Evolutionary conservation across 2,888 invertebrate species (phyloP).

Genomic region (Tenthredo livida): DNA sequence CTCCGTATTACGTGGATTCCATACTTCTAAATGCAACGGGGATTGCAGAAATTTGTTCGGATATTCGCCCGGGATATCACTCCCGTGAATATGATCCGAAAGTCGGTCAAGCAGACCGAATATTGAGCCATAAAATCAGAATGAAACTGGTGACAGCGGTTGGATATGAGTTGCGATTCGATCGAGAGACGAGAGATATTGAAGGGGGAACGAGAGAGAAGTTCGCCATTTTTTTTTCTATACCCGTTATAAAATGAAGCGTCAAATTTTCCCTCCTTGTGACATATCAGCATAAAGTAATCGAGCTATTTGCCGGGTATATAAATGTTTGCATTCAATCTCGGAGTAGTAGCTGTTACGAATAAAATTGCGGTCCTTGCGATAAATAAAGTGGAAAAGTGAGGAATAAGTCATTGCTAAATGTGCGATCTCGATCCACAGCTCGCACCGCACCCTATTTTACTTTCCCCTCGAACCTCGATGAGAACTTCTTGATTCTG

Average conservation of each 20-base stretch:
- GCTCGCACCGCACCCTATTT: slow-evolving; percentile 6
- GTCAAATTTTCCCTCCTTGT: not conserved
- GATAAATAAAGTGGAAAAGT: slow-evolving; percentile 16
- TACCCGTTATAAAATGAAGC: not conserved
- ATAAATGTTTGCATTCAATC: slow-evolving; percentile 30
- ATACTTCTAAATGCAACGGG: not conserved
- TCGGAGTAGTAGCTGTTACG: not conserved
- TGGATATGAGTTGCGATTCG: not conserved
- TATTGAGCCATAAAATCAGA: not conserved
- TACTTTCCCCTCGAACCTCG: not conserved
- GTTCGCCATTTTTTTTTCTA: not conserved
- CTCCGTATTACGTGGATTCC: not conserved
- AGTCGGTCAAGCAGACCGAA: not conserved
- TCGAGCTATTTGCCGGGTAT: not conserved
- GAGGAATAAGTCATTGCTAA: slow-evolving; percentile 31
- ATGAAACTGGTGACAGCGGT: slow-evolving; percentile 23
- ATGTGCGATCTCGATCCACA: slow-evolving; percentile 21
- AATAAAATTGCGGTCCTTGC: not conserved
- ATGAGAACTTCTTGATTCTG: slow-evolving; percentile 43
- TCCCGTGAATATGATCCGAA: not conserved
- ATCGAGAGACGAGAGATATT: not conserved
- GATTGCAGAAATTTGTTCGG: not conserved
- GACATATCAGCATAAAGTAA: not conserved
- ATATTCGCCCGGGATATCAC: not conserved
- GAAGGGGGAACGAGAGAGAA: not conserved